Base-by-base conservation (phyloP, 2,797 vertebrate species). In the Sebastiscus albofasciatus region DNA sequence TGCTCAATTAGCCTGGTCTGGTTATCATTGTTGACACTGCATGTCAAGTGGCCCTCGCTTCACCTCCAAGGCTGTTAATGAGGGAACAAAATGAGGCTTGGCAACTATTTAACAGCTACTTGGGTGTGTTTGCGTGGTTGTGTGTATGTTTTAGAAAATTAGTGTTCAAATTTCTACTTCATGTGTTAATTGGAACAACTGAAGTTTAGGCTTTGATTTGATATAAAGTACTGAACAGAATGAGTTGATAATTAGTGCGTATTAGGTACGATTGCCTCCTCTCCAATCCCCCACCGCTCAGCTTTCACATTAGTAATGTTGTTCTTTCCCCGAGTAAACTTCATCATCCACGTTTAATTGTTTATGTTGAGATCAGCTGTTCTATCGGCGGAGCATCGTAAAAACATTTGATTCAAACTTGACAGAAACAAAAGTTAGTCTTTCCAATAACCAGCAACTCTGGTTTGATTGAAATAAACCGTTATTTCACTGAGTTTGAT, bases 1-100 rank as follows among this genome's bases (percentile, higher is more conserved):
- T 86, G 72, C 82, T 88, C 64, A 90, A 70, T 92, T 90, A 88
- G 56, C 55, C 9, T 39, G 2, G 42, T n/a, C 10, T 61, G 29
- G 55, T 79, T 68, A 70, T 67, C 16, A 20, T 46, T 58, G 75
- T 76, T 78, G 60, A 75, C 13, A 27, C 62, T 26, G 26, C 2
- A 52, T 67, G 81, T 84, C 72, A 81, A 86, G 36, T 74, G 60
- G 66, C 27, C 12, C 56, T 72, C 62, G 24, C 1, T 33, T 79
- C 74, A 54, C 67, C 58, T 67, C 66, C 20, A 36, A 33, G 13
- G 71, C 46, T 69, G 36, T 70, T 16, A 20, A 52, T 27, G 34
- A 64, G 24, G 56, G 6, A 56, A 72, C 60, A 29, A 68, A 79
- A 26, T 2, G 20, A 13, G n/a, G 10, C 36, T 8, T 27, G 10